phyloP scores from a whole-genome alignment of 2,113 vertebrate species.

The Heteronetta atricapilla region DNA sequence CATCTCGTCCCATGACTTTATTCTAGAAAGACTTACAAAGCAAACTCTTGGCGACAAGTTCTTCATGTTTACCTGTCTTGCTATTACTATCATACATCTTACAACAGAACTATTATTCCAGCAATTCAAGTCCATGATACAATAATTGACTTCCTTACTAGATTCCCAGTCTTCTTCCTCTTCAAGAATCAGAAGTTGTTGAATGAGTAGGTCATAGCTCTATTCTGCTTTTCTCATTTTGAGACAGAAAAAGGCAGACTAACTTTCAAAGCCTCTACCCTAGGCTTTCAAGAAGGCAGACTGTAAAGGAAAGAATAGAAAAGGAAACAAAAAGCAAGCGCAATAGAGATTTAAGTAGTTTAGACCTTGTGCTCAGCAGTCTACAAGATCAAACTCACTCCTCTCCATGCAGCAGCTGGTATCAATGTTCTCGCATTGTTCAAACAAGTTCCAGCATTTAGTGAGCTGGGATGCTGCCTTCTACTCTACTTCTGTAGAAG shows the following conservation, averaged over 20 bases:
- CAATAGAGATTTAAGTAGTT: slow-evolving; percentile 36
- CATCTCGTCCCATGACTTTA: not conserved
- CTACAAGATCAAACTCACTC: not conserved
- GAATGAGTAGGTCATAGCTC: not conserved
- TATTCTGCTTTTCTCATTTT: slow-evolving; percentile 15
- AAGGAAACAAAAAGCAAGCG: slow-evolving; percentile 43
- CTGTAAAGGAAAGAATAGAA: slow-evolving; percentile 13
- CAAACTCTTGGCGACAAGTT: not conserved
- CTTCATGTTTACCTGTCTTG: not conserved
- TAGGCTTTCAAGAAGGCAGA: slow-evolving; percentile 8
- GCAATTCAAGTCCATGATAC: slow-evolving; percentile 5
- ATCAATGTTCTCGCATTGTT: slow-evolving; percentile 8
- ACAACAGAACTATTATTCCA: slow-evolving; percentile 23
- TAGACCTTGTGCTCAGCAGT: not conserved
- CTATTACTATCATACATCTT: not conserved
- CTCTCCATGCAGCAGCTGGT: not conserved
- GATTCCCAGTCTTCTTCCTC: slow-evolving; percentile 11
- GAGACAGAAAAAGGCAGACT: slow-evolving; percentile 24
- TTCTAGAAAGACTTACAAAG: not conserved
- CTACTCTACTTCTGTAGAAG: not conserved
- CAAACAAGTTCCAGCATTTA: slow-evolving; percentile 22
- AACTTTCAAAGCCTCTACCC: not conserved
- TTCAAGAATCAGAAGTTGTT: slow-evolving; percentile 20
- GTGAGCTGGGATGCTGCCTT: not conserved
- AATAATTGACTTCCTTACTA: slow-evolving; percentile 4